Base-by-base conservation (phyloP, 64 coral and sea anemone genomes). In the Platygyra sinensis region DNA sequence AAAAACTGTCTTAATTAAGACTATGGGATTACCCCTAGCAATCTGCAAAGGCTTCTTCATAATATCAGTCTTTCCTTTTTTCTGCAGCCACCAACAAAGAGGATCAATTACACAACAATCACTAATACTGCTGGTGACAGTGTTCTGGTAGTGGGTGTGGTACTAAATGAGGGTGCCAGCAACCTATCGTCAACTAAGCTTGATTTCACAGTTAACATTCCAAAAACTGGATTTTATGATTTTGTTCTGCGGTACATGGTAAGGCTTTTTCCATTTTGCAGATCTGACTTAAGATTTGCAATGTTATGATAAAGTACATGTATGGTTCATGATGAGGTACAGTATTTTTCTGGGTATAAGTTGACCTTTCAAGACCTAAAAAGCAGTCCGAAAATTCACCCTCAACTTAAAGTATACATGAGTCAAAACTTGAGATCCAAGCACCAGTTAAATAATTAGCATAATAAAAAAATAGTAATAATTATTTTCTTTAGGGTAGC, bases 161-260 rank as follows among this genome's bases (percentile, higher is more conserved):
- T 60, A 8, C 42, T 96, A 2, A 77, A 73, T 52, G 91, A 86
- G 73, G 90, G 95, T 54, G 7, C 52, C 12, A 83, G 60, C 90
- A 31, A 15, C 20, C 5, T 61, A 0, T 61, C 78, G 0, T 83
- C 95, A 22, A 96, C 91, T 11, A 72, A 83, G 28, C 81, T 96
- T 29, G 28, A 51, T 24, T 90, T 96, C 77, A 64, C 72, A 52
- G 88, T 90, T 5, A 46, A 75, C 25, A 27, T 96, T 49, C 95
- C 95, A 0, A 72, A 87, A 20, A 96, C 95, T 67, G 91, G 86
- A 36, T 84, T 93, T 30, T 96, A 84, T 72, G 78, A 77, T 62
- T 61, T 81, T 10, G 29, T 82, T 33, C 74, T 94, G 12, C 60
- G 95, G 77, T 96, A 93, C 73, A 93, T 59, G 91, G 95, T 96